Evolutionary conservation across 2,113 vertebrate genomes (phyloP).

Genomic region (Serinus canaria): DNA sequence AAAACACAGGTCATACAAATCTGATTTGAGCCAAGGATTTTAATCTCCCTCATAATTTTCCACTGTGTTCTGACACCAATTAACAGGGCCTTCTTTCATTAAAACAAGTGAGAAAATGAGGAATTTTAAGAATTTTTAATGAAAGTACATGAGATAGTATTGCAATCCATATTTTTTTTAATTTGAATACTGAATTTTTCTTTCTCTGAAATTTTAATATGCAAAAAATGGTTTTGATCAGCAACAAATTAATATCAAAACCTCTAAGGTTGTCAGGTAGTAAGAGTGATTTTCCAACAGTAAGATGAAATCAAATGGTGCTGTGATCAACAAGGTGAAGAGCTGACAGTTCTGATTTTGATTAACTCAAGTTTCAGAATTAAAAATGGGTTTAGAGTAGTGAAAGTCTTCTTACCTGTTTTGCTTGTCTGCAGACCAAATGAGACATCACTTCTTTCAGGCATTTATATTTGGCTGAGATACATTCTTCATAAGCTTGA

Average conservation of each 20-base stretch:
- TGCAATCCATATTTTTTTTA: neutral
- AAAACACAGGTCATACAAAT: neutral
- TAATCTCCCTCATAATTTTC: neutral
- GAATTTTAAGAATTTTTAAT: neutral
- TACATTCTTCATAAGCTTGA: neutral
- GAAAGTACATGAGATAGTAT: neutral
- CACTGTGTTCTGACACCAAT: neutral
- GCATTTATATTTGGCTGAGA: neutral
- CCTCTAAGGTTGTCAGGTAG: neutral
- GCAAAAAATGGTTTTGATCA: neutral
- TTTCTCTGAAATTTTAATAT: neutral
- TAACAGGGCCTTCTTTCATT: neutral
- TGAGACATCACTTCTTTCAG: neutral
- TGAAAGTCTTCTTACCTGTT: neutral
- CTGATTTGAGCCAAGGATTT: neutral
- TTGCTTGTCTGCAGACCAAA: neutral
- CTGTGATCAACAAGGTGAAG: neutral
- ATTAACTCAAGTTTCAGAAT: neutral
- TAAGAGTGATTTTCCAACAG: neutral
- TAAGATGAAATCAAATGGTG: neutral
- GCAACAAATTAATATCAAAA: neutral
- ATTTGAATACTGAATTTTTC: neutral
- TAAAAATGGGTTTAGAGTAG: neutral
- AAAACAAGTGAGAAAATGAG: neutral
- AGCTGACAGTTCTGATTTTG: neutral